Base-by-base conservation (phyloP, 2,113 vertebrate species). In the Heptranchias perlo region DNA sequence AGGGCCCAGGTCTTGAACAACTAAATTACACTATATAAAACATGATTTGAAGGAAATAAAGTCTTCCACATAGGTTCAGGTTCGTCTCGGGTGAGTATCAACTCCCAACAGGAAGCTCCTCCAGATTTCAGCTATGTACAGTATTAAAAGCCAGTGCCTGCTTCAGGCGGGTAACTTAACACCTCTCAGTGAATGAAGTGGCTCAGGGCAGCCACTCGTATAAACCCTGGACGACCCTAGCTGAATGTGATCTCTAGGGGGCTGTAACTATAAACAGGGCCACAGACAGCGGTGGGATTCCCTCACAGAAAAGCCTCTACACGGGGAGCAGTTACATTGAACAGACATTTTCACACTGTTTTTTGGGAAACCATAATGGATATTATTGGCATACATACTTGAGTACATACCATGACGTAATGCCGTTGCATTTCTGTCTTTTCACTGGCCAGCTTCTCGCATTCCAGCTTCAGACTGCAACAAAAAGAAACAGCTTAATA, bases 391-490 rank as follows among this genome's bases (percentile, higher is more conserved):
- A 76, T 76, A 96, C 69, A 78, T 96, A 69, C 69, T 96, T 96
- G 78, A 78, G 95, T 58, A 87, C 98, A 97, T 96, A 98, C 98
- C 98, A 98, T 98, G 96, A 98, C 97, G 96, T 98, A 98, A 96
- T 98, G 98, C 16, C 98, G 96, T 96, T 98, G 98, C 98, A 98
- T 98, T 96, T 98, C 98, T 0, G 98, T 98, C 97, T 98, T 98
- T 97, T 98, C 98, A 0, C 97, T 98, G 96, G 97, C 97, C 97
- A 98, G 96, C 96, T 98, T 98, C 97, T 98, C 98, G 2, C 98
- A 98, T 94, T 98, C 98, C 97, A 98, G 97, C 96, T 98, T 98
- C 97, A 98, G 97, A 96, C 98, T 98, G 97, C 92, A 96, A 86
- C 31, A 49, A 49, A 95, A 49, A 47, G 64, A 95, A 69, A 95